A percentile compares a stretch with the other conserved stretches of the same genome.
Conservation (phyloP, 92 coral and sea anemone species). For the Epizoanthus rinbou region DNA sequence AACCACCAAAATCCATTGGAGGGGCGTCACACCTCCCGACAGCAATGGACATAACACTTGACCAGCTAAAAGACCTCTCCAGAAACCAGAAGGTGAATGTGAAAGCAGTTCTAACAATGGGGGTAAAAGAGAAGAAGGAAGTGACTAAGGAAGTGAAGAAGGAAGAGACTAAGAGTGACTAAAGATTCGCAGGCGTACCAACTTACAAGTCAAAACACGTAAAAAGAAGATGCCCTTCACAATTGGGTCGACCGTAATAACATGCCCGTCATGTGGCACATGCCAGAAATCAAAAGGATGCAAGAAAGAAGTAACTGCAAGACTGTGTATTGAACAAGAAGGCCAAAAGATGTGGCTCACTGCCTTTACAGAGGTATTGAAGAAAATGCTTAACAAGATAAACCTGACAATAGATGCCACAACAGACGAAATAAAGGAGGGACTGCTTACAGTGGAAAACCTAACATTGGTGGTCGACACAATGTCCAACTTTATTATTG, state of each 20-base stretch:
- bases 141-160: constrained; percentile 33
- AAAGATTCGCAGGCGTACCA: constrained; percentile 24
- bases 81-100: constrained; percentile 34
- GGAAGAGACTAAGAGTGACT: too few species aligned
- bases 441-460: constrained; percentile 23
- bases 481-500: constrained; percentile 16
- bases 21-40: neutral
- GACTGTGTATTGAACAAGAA: constrained; percentile 28
- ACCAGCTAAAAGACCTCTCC: constrained; percentile 12
- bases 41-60: constrained; percentile 21
- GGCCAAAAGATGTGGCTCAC: constrained; percentile 25
- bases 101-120: constrained; percentile 30
- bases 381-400: constrained; percentile 25
- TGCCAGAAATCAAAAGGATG: constrained; percentile 13
- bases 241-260: constrained; percentile 8
- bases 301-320: constrained; percentile 22
- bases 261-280: constrained; percentile 22
- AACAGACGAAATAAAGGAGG: constrained; percentile 12
- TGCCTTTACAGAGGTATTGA: constrained; percentile 19
- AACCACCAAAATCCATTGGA: constrained; percentile 1
- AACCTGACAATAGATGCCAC: neutral
- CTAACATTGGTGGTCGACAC: constrained; percentile 25
- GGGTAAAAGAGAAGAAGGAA: constrained; percentile 24
- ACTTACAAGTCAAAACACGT: constrained; percentile 43
- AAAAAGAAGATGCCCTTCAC: constrained; percentile 46